Base-by-base conservation (phyloP, 1,140 invertebrate species). In the Artemia franciscana region DNA sequence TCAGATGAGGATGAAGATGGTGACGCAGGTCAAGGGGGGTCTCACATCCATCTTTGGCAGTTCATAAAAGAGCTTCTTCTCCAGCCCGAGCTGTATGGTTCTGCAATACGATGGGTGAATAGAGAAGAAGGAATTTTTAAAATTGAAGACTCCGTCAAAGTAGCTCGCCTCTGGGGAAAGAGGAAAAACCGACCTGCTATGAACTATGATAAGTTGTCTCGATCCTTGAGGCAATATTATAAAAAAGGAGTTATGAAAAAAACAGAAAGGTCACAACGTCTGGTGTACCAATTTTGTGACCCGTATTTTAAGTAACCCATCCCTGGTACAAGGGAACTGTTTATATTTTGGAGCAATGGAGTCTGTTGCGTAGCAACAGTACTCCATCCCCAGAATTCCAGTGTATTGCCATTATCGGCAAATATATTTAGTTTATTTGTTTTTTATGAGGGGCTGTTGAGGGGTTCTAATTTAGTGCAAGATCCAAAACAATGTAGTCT, bases 221-320 rank as follows among this genome's bases (percentile, higher is more conserved):
- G 95, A 57, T 96, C 92, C 65, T 95, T 99, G 67, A 78, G 95
- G 18, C 95, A 99, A 73, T 99, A 99, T 76, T 98, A 99, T 80
- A 97, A 98, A 75, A 98, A 98, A 74, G 92, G 92, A 57, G 98
- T 99, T 74, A 98, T 99, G 89, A 95, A 95, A 78, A 99, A 99
- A 74, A 98, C 95, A 3, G 91, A 95, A 70, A 79, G 94, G 39
- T 94, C 91, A 63, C 95, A 98, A 76, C 81, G 95, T 70, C 80
- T 99, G 64, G 95, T 99, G 58, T 99, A 99, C 74, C 94, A 98
- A 75, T 99, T 99, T 73, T 96, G 92, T 73, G 85, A 91, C 73
- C 89, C 90, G 5, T 96, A 95, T 74, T 84, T 81, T 69, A 79
- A 90, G 66, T 91, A 83, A 80, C 67, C 5, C 21, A 3, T 5